phyloP scores from a whole-genome alignment of 2,113 vertebrate genomes.

The Caracal caracal region DNA sequence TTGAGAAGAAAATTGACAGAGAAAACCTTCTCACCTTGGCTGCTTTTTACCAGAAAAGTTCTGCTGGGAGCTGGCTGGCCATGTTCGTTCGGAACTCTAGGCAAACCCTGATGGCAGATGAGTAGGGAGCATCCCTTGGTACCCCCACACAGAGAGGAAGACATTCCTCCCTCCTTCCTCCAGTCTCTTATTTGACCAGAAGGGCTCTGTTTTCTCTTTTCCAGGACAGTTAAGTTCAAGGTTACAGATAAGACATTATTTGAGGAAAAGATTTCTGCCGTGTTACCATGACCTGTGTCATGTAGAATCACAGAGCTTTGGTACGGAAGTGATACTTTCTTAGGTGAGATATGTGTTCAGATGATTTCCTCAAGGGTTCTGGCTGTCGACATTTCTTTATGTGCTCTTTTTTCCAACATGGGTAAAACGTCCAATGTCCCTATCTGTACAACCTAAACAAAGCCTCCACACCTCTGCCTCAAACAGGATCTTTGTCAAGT shows the following conservation, averaged over 20 bases:
- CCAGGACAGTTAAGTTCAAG: not conserved
- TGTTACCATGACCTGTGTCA: not conserved
- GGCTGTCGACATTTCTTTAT: not conserved
- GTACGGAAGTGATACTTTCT: not conserved
- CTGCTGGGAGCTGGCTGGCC: not conserved
- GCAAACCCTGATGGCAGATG: not conserved
- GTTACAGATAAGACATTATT: not conserved
- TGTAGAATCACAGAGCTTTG: not conserved
- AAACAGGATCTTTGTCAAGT: not conserved
- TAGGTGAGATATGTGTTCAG: not conserved
- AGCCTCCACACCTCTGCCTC: not conserved
- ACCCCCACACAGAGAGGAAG: not conserved
- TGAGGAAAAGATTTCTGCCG: not conserved
- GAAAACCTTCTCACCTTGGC: not conserved
- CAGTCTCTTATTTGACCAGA: not conserved
- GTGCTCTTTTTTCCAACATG: not conserved
- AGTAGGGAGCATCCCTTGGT: not conserved
- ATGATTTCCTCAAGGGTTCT: not conserved
- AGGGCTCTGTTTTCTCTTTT: not conserved
- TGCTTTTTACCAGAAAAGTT: not conserved
- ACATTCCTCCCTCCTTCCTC: not conserved
- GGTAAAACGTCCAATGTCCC: not conserved
- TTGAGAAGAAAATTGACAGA: conserved; percentile 15
- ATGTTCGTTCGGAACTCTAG: not conserved
- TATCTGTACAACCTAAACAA: not conserved